Evolutionary conservation across 2,113 vertebrate species (phyloP).

Genomic region (Urocynchramus pylzowi): DNA sequence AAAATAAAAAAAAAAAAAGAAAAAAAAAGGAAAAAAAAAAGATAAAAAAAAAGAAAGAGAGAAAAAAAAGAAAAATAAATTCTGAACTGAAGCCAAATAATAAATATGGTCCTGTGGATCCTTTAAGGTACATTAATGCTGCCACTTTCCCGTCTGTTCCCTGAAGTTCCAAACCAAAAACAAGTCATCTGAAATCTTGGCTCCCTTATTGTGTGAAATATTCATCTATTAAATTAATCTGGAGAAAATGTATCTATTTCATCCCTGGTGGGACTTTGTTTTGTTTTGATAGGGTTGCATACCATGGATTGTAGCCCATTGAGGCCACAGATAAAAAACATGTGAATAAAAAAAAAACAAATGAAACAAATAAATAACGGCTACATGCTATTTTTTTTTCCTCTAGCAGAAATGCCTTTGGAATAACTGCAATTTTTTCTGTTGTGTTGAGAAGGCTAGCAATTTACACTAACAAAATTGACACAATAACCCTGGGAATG

Average conservation of each 20-base stretch:
- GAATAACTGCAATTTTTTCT: neutral
- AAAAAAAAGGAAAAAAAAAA: neutral
- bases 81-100: neutral
- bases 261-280: neutral
- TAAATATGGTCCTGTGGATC: neutral
- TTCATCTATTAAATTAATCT: conserved; percentile 22
- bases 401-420: neutral
- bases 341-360: neutral
- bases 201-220: conserved; percentile 14
- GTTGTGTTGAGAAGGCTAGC: neutral
- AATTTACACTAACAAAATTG: neutral
- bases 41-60: neutral
- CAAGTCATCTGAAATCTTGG: conserved; percentile 24
- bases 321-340: conserved; percentile 13
- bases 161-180: conserved; percentile 19
- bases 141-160: conserved; percentile 31
- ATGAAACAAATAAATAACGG: conserved; percentile 5
- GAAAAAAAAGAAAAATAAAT: neutral
- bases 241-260: conserved; percentile 15
- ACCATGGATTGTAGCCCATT: neutral
- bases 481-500: neutral
- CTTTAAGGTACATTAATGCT: conserved; percentile 12
- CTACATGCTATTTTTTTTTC: neutral
- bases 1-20: neutral
- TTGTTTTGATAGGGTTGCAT: conserved; percentile 6